Percentiles rank a stretch among this genome's conserved stretches.
These are phyloP conservation scores for Dryocosmus kuriphilus DNA, from an alignment of 2,888 invertebrate species.

Conservation along the genomic window DNA sequence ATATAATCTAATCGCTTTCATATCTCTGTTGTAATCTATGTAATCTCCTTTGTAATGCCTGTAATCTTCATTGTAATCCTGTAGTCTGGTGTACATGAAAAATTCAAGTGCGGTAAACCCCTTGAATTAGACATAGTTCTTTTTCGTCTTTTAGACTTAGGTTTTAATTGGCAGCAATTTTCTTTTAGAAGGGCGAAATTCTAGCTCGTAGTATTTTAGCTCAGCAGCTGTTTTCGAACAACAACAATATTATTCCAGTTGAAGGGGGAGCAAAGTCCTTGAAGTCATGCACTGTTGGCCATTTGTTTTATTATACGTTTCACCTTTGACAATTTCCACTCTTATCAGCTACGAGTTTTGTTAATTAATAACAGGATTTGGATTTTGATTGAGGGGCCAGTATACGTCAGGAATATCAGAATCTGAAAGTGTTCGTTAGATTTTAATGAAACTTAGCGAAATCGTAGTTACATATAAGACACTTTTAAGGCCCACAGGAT, in stretches of 20 bases:
- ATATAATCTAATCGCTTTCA: too few species aligned
- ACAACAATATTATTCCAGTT: not conserved
- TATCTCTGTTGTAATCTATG: too few species aligned
- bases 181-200: not conserved
- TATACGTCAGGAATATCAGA: too few species aligned
- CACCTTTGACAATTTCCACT: not conserved
- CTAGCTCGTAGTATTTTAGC: not conserved
- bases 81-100: too few species aligned
- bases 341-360: not conserved
- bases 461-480: too few species aligned
- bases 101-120: too few species aligned
- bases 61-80: too few species aligned
- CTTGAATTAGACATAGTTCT: too few species aligned
- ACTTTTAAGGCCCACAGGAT: too few species aligned
- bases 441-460: too few species aligned
- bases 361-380: not conserved
- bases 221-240: not conserved
- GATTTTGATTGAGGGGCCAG: not conserved
- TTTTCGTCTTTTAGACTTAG: not conserved
- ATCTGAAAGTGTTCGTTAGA: too few species aligned
- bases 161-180: not conserved
- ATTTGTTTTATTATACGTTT: not conserved
- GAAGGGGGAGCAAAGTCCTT: constrained; percentile 9
- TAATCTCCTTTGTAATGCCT: too few species aligned
- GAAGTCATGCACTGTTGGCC: not conserved